phyloP scores from a whole-genome alignment of 2,113 vertebrate genomes.

The Psophia crepitans region DNA sequence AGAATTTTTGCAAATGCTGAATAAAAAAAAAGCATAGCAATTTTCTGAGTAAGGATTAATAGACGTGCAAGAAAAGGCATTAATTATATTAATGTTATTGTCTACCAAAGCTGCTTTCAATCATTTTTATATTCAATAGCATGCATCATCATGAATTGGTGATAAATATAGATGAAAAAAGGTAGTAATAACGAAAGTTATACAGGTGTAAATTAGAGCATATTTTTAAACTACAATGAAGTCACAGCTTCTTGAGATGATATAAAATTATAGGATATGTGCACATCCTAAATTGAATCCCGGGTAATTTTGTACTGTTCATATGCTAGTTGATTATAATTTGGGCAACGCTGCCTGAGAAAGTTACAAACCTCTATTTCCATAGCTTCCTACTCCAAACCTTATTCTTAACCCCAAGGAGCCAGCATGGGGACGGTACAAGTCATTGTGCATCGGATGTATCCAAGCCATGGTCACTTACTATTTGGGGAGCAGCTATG shows the following conservation, averaged over 20 bases:
- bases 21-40: background rate
- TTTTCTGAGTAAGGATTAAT: constrained; percentile 8
- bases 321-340: background rate
- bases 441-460: background rate
- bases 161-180: constrained; percentile 52
- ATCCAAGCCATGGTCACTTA: constrained; percentile 67
- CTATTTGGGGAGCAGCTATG: constrained; percentile 74
- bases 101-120: constrained; percentile 48
- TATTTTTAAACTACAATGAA: constrained; percentile 57
- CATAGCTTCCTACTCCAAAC: background rate
- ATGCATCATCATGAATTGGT: constrained; percentile 53
- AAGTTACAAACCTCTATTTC: background rate
- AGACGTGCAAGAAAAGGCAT: constrained; percentile 12
- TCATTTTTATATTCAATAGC: constrained; percentile 54
- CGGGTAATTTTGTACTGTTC: background rate
- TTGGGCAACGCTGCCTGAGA: background rate
- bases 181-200: constrained; percentile 54
- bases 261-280: constrained; percentile 42
- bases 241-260: constrained; percentile 47
- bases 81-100: constrained; percentile 37
- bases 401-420: background rate
- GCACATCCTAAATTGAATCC: constrained; percentile 18
- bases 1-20: background rate
- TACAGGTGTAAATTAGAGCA: constrained; percentile 58
- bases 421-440: background rate